Percentiles rank a stretch among this genome's conserved stretches.
phyloP scores from a whole-genome alignment of 2,888 invertebrate species.

The Drosophila pegasa region DNA sequence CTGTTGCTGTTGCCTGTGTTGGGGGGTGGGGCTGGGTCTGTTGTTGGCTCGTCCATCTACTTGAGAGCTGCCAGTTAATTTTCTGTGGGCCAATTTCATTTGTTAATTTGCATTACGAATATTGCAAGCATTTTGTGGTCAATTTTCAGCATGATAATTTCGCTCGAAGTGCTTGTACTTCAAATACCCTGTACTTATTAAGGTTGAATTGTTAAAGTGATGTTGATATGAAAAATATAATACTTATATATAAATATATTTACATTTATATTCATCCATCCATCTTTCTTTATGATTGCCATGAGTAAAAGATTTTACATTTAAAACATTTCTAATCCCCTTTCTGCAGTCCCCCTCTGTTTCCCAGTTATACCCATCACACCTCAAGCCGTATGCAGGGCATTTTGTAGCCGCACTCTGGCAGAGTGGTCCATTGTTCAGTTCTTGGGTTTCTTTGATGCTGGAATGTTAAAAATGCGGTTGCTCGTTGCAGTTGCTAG shows the following conservation, averaged over 20 bases:
- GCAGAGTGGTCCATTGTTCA: background rate
- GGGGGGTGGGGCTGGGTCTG: background rate
- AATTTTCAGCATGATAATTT: conserved; percentile 51
- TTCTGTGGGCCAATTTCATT: conserved; percentile 55
- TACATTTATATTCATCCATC: too few relatives aligned
- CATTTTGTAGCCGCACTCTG: background rate
- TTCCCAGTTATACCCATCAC: background rate
- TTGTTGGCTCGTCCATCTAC: conserved; percentile 19
- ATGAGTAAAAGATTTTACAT: too few relatives aligned
- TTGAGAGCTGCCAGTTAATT: conserved; percentile 53
- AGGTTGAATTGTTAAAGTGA: background rate
- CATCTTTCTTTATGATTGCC: too few relatives aligned
- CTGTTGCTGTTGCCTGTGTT: background rate
- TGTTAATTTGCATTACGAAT: conserved; percentile 75
- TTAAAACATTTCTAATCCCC: too few relatives aligned
- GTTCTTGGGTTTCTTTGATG: conserved; percentile 44
- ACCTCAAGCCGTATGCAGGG: background rate
- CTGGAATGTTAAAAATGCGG: conserved; percentile 50
- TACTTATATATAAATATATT: background rate
- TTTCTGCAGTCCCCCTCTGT: background rate
- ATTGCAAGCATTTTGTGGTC: conserved; percentile 57
- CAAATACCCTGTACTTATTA: conserved; percentile 19
- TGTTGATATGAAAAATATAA: too few relatives aligned
- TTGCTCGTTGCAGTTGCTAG: conserved; percentile 22
- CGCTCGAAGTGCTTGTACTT: conserved; percentile 7